A percentile compares a stretch with the other conserved stretches of the same genome.
Conservation (phyloP, 1,140 invertebrate genomes). For the Phenacoccus solenopsis region DNA sequence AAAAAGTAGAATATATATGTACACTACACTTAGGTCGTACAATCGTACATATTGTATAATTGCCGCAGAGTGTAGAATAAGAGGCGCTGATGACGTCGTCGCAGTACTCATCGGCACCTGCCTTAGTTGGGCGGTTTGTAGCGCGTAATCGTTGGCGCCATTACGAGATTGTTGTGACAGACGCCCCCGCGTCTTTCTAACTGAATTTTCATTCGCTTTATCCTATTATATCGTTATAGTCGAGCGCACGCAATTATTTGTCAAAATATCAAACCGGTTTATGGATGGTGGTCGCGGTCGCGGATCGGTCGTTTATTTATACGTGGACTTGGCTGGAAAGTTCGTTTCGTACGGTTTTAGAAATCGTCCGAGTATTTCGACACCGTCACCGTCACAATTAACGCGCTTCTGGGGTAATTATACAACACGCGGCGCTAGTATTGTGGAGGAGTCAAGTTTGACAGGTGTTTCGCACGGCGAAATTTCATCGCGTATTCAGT, state of each 20-base stretch:
- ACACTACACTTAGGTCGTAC: too few species aligned
- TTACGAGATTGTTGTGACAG: not conserved
- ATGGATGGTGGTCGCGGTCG: too few species aligned
- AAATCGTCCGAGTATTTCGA: not conserved
- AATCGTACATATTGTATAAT: too few species aligned
- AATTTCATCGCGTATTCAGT: too few species aligned
- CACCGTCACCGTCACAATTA: not conserved
- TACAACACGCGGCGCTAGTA: too few species aligned
- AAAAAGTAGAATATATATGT: too few species aligned
- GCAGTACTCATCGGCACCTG: not conserved
- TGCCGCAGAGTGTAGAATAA: too few species aligned
- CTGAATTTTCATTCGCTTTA: too few species aligned
- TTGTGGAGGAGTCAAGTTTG: too few species aligned
- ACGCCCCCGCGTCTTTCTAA: not conserved
- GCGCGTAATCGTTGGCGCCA: not conserved
- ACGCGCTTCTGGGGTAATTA: not conserved
- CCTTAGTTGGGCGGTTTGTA: not conserved
- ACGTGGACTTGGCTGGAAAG: not conserved
- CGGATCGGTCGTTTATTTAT: too few species aligned
- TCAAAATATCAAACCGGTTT: not conserved
- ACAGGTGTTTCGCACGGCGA: too few species aligned
- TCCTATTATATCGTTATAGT: not conserved
- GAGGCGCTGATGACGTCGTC: not conserved
- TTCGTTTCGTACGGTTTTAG: not conserved
- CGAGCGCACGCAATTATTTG: not conserved